Conservation (phyloP, 2,797 vertebrate genomes). For the Pipistrellus pygmaeus region DNA sequence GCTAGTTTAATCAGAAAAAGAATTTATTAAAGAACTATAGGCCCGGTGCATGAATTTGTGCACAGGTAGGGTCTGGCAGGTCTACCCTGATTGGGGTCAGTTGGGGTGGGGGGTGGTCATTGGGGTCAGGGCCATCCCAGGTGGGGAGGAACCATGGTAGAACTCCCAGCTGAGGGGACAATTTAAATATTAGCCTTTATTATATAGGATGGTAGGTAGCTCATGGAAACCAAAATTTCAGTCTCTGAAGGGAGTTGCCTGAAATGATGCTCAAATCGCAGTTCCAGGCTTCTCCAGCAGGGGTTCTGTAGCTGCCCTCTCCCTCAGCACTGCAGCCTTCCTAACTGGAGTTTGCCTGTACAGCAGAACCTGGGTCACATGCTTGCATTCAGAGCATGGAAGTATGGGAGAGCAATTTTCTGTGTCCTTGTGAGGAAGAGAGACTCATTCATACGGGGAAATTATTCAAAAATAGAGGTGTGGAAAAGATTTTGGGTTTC, state of each 20-base stretch:
- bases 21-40: neutral
- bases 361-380: neutral
- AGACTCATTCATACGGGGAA: neutral
- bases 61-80: too few species aligned
- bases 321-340: neutral
- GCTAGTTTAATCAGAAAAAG: slow-evolving; percentile 10
- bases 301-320: neutral
- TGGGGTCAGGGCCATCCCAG: too few species aligned
- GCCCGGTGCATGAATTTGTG: too few species aligned
- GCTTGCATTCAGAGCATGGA: neutral
- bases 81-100: too few species aligned
- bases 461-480: neutral
- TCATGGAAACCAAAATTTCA: neutral
- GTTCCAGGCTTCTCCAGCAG: neutral
- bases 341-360: neutral
- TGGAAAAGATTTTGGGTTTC: neutral
- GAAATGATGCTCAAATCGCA: neutral
- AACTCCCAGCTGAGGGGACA: too few species aligned
- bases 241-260: neutral
- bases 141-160: too few species aligned
- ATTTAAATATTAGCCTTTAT: too few species aligned
- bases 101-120: too few species aligned
- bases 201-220: neutral
- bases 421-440: neutral
- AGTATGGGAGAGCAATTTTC: neutral